A percentile compares a stretch with the other conserved stretches of the same genome.
Conservation (phyloP, 2,888 invertebrate genomes). For the Lithosia quadra region DNA sequence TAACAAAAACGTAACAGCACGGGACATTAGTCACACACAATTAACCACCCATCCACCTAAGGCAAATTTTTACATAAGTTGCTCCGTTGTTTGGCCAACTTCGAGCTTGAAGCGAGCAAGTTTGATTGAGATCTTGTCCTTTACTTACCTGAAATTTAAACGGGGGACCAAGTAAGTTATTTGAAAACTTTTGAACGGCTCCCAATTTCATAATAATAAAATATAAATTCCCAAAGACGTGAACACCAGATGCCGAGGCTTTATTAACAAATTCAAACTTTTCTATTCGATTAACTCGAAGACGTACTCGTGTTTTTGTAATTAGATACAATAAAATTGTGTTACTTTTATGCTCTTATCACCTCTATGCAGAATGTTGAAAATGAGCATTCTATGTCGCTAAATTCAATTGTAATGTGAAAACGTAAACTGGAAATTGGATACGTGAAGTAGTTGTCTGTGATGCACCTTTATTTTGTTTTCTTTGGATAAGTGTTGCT, state of each 20-base stretch:
- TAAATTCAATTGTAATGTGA: not conserved
- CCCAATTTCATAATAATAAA: slow-evolving; percentile 73
- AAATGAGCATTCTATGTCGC: not conserved
- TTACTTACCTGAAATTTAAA: slow-evolving; percentile 77
- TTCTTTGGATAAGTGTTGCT: too few species aligned
- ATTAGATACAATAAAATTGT: slow-evolving; percentile 41
- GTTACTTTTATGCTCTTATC: slow-evolving; percentile 3
- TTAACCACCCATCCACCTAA: slow-evolving; percentile 31
- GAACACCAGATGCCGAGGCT: slow-evolving; percentile 51
- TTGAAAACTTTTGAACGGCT: slow-evolving; percentile 71
- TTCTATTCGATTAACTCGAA: slow-evolving; percentile 51
- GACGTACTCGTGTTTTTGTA: slow-evolving; percentile 39
- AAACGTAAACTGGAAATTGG: not conserved
- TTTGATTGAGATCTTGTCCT: slow-evolving; percentile 78
- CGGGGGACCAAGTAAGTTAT: slow-evolving; percentile 70
- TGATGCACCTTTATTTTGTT: not conserved
- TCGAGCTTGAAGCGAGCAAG: slow-evolving; percentile 67
- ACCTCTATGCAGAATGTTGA: not conserved
- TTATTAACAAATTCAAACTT: slow-evolving; percentile 58
- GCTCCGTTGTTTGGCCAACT: slow-evolving; percentile 67
- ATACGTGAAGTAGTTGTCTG: not conserved
- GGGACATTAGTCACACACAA: slow-evolving; percentile 44
- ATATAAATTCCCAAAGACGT: slow-evolving; percentile 60
- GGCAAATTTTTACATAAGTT: slow-evolving; percentile 63
- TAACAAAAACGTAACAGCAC: not conserved